Evolutionary conservation across 2,888 invertebrate species (phyloP).

Genomic region (Pachliopta kotzebuea): DNA sequence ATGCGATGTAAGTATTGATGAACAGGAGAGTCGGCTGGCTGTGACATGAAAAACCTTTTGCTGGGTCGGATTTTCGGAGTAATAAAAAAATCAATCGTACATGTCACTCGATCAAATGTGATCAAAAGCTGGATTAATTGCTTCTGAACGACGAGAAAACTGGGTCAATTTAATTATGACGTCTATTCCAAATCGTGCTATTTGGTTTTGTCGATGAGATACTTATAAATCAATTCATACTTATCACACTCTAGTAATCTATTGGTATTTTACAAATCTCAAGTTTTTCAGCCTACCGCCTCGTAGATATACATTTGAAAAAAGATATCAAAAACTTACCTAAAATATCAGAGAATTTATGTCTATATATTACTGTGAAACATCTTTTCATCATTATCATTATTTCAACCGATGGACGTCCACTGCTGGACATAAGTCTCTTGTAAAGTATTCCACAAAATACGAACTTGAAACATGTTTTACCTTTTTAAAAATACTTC

Average conservation of each 20-base stretch:
- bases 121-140: constrained; percentile 7
- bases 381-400: no score
- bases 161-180: constrained; percentile 1
- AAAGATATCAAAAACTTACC: no score
- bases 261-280: no score
- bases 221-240: background rate
- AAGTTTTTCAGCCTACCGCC: no score
- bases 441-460: no score
- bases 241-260: background rate
- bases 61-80: background rate
- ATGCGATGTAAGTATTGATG: background rate
- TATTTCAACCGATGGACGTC: no score
- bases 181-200: background rate
- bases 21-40: background rate
- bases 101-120: constrained; percentile 15
- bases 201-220: background rate
- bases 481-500: no score
- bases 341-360: no score
- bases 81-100: constrained; percentile 13
- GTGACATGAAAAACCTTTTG: constrained; percentile 5
- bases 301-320: no score
- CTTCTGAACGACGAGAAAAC: constrained; percentile 4
- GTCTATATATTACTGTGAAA: no score
- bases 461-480: no score
- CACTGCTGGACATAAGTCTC: no score